Percentiles rank a stretch among this genome's conserved stretches.
Evolutionary conservation across 2,113 vertebrate species (phyloP).

Genomic region (Crotalus viridis): DNA sequence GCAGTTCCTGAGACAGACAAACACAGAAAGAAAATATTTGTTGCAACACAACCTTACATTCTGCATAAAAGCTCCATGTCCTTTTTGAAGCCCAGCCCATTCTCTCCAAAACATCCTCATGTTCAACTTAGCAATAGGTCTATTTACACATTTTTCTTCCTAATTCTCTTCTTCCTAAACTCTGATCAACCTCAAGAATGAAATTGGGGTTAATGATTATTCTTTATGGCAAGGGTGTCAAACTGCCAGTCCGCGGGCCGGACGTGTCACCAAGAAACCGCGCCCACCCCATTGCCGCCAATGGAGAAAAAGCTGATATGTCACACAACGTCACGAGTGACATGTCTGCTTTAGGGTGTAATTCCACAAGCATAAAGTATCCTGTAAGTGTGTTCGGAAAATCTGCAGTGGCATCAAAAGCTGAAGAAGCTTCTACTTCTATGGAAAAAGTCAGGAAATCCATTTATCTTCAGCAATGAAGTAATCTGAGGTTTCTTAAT

Average conservation of each 20-base stretch:
- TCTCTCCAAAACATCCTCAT: not conserved
- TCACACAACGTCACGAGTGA: no score
- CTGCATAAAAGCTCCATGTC: not conserved
- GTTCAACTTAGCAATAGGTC: not conserved
- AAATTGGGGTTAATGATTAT: not conserved
- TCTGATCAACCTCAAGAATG: not conserved
- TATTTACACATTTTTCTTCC: not conserved
- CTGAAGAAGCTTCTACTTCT: not conserved
- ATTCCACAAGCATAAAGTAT: not conserved
- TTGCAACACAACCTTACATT: no score
- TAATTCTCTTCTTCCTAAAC: not conserved
- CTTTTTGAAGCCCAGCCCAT: not conserved
- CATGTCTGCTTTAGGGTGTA: not conserved
- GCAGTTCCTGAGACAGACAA: slow-evolving; percentile 57
- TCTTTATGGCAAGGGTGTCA: not conserved
- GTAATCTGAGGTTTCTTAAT: not conserved
- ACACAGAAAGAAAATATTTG: not conserved
- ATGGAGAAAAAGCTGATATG: no score
- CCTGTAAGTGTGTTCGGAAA: not conserved
- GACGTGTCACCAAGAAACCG: no score
- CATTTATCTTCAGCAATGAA: not conserved
- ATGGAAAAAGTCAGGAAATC: not conserved
- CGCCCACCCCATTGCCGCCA: no score
- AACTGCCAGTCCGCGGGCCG: no score
- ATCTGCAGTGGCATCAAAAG: not conserved